These are phyloP conservation scores for Aratinga solstitialis DNA, from an alignment of 2,797 vertebrate genomes.

Conservation along the genomic window DNA sequence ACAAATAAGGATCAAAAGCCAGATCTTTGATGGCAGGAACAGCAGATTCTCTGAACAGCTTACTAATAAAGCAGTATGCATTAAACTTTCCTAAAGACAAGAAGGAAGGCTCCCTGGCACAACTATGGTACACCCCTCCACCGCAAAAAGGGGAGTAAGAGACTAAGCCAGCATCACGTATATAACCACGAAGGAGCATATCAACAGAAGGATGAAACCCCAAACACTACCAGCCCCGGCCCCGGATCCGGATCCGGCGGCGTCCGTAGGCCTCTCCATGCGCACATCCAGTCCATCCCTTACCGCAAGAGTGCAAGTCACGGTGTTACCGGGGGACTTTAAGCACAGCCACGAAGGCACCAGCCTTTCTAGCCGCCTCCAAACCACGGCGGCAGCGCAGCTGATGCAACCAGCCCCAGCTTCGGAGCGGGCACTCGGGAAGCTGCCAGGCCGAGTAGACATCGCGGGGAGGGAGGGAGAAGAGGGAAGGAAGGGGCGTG, in stretches of 20 bases:
- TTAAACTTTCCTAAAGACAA: background rate
- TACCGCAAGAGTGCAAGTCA: accelerated
- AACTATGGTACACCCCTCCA: accelerated
- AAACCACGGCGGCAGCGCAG: background rate
- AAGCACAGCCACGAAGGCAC: background rate
- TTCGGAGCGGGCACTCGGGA: background rate
- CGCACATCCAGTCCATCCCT: background rate
- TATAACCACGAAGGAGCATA: background rate
- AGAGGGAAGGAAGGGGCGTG: background rate
- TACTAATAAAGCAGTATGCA: accelerated
- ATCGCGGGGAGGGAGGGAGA: no score
- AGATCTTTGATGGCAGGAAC: accelerated
- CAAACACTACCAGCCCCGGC: accelerated
- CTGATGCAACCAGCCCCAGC: background rate
- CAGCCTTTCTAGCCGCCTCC: background rate
- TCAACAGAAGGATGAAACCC: accelerated
- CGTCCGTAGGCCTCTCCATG: background rate
- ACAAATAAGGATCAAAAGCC: background rate
- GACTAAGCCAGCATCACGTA: accelerated
- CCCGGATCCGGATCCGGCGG: background rate
- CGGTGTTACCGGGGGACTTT: background rate
- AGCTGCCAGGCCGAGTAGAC: no score
- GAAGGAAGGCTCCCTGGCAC: background rate
- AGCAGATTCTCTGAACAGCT: accelerated
- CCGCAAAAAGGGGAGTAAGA: accelerated